These are phyloP conservation scores for Halictus ligatus DNA, from an alignment of 2,888 invertebrate genomes.

Conservation along the genomic window DNA sequence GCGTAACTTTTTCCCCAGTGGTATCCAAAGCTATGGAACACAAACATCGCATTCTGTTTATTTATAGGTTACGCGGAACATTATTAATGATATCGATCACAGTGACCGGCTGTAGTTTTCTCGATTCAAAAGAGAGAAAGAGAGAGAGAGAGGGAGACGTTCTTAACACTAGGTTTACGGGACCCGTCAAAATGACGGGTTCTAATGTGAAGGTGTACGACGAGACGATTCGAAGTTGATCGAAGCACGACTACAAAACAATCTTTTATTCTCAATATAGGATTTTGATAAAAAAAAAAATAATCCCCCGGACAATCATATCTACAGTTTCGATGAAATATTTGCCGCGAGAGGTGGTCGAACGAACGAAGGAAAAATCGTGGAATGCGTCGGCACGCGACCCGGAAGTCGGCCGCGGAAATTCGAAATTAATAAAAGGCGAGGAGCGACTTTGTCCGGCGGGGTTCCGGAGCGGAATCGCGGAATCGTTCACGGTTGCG, in stretches of 20 bases:
- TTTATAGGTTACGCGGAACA: neutral
- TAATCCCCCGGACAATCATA: neutral
- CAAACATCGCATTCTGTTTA: neutral
- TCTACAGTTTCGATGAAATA: neutral
- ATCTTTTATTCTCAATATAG: neutral
- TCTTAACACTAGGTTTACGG: too few relatives aligned
- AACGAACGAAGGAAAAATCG: neutral
- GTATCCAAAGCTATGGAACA: neutral
- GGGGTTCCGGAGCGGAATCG: conserved; percentile 7
- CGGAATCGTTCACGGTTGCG: neutral
- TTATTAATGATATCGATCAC: neutral
- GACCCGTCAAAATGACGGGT: too few relatives aligned
- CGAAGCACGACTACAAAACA: neutral
- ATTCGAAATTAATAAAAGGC: conserved; percentile 9
- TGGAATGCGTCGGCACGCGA: conserved; percentile 9
- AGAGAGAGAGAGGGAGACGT: too few relatives aligned
- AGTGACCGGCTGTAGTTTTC: neutral
- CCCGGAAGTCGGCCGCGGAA: neutral
- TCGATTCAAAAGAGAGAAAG: neutral
- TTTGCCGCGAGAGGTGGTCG: neutral
- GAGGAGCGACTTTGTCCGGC: neutral
- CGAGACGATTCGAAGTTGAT: too few relatives aligned
- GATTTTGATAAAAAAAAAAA: neutral
- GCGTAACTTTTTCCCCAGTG: neutral
- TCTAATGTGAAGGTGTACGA: too few relatives aligned